Conservation (phyloP, 2,113 vertebrate species). For the Calyptomena viridis region DNA sequence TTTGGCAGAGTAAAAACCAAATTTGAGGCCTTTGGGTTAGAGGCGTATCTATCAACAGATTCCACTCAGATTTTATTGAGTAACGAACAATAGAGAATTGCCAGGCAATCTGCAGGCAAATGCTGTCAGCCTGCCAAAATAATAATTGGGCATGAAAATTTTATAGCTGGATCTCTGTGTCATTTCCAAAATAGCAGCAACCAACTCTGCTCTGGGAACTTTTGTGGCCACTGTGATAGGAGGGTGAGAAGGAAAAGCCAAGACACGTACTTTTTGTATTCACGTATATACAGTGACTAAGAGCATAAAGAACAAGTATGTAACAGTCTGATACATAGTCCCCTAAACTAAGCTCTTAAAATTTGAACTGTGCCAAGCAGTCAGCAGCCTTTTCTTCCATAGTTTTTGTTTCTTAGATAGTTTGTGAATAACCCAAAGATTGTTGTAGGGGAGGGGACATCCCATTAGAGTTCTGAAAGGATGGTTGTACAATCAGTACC, state of each 20-base stretch:
- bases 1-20: slow-evolving; percentile 21
- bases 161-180: slow-evolving; percentile 20
- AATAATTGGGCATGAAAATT: slow-evolving; percentile 59
- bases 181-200: slow-evolving; percentile 37
- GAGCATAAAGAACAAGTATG: neutral
- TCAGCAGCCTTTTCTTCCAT: neutral
- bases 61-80: slow-evolving; percentile 44
- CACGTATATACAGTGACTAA: neutral
- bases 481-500: neutral
- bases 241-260: neutral
- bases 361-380: neutral
- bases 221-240: neutral
- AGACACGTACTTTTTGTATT: neutral
- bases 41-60: slow-evolving; percentile 15
- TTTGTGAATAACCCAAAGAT: neutral
- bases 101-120: slow-evolving; percentile 30
- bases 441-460: neutral
- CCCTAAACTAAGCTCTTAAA: neutral
- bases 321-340: neutral
- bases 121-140: slow-evolving; percentile 13
- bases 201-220: slow-evolving; percentile 19
- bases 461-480: neutral
- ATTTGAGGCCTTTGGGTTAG: slow-evolving; percentile 20
- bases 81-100: slow-evolving; percentile 54
- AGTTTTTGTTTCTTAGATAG: neutral